Conservation (phyloP, 2,113 vertebrate genomes). For the Eurystomus gularis region DNA sequence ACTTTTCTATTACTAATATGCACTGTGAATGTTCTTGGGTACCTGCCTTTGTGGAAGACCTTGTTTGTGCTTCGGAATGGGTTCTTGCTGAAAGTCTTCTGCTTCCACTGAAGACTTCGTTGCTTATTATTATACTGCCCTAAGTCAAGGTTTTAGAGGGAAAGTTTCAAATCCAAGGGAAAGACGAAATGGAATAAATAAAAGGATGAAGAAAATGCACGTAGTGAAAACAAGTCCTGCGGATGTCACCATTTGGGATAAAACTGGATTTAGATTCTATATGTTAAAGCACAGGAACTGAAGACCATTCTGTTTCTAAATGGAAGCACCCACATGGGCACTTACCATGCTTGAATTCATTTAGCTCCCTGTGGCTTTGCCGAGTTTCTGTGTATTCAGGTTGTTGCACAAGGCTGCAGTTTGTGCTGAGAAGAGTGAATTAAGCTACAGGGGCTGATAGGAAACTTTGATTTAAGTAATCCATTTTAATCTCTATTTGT, state of each 20-base stretch:
- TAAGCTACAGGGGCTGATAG: not conserved
- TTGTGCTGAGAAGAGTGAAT: not conserved
- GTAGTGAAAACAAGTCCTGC: not conserved
- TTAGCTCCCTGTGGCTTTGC: not conserved
- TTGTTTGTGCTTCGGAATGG: not conserved
- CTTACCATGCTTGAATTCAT: not conserved
- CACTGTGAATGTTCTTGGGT: not conserved
- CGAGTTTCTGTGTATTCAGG: not conserved
- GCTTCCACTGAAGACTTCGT: accelerated
- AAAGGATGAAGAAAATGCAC: not conserved
- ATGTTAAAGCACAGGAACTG: not conserved
- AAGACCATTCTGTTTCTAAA: not conserved
- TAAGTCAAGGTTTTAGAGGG: not conserved
- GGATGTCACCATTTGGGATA: not conserved
- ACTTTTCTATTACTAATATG: not conserved
- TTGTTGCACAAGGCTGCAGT: not conserved
- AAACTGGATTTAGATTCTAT: not conserved
- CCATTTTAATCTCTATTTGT: not conserved
- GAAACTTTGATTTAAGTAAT: conserved; percentile 6
- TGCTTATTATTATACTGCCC: not conserved
- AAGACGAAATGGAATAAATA: not conserved
- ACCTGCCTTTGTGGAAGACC: not conserved
- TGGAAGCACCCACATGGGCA: not conserved
- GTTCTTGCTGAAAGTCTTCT: not conserved
- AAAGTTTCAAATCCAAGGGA: not conserved